Percentiles rank a stretch among this genome's conserved stretches.
Evolutionary conservation across 2,113 vertebrate genomes (phyloP).

Genomic region (Turdus rufiventris): DNA sequence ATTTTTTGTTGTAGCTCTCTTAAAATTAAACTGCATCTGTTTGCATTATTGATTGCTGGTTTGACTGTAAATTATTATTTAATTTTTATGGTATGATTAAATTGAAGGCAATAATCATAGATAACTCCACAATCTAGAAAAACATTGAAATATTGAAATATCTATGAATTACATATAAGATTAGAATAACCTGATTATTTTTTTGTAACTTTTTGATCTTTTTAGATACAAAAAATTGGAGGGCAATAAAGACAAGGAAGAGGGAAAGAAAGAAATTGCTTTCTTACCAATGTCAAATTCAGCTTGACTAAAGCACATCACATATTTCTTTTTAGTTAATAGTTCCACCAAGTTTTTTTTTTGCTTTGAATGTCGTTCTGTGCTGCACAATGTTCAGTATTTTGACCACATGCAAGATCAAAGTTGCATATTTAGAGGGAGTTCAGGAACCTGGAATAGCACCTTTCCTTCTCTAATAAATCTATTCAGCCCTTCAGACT

Average conservation of each 20-base stretch:
- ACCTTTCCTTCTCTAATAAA: slow-evolving; percentile 57
- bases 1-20: neutral
- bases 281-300: neutral
- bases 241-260: neutral
- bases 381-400: slow-evolving; percentile 23
- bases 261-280: neutral
- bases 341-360: neutral
- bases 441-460: slow-evolving; percentile 63
- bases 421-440: slow-evolving; percentile 52
- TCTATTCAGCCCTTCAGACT: slow-evolving; percentile 28
- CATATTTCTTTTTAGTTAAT: neutral
- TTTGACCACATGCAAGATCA: slow-evolving; percentile 38
- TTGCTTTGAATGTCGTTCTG: slow-evolving; percentile 29
- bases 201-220: slow-evolving; percentile 19
- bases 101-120: neutral
- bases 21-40: neutral
- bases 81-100: slow-evolving; percentile 18
- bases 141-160: slow-evolving; percentile 20
- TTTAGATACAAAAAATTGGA: neutral
- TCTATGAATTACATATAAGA: slow-evolving; percentile 19
- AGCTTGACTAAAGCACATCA: neutral
- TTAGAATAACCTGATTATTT: slow-evolving; percentile 15
- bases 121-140: slow-evolving; percentile 28
- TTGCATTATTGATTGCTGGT: neutral
- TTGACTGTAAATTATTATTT: slow-evolving; percentile 21